phyloP scores from a whole-genome alignment of 2,113 vertebrate genomes.

The Hippoglossus stenolepis region DNA sequence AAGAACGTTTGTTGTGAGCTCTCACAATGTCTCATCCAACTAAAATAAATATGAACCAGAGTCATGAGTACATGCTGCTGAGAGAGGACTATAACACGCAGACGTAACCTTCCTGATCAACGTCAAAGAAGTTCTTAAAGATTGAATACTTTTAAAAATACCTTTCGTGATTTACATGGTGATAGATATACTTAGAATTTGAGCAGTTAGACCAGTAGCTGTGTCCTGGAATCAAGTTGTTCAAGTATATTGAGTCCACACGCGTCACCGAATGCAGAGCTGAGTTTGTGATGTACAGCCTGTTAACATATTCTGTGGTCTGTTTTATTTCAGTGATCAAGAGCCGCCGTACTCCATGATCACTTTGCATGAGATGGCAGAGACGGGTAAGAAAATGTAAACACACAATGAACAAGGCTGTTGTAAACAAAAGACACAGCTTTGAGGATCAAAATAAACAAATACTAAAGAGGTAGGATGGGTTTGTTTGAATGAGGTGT shows the following conservation, averaged over 20 bases:
- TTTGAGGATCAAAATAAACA: background rate
- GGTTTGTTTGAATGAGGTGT: background rate
- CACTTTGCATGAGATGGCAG: slow-evolving; percentile 99
- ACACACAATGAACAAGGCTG: background rate
- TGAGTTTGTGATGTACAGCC: background rate
- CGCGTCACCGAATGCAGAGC: background rate
- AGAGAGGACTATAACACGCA: too few species aligned
- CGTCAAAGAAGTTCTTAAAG: too few species aligned
- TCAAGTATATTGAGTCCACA: background rate
- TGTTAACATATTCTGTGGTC: background rate
- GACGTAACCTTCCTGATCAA: too few species aligned
- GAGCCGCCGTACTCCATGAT: slow-evolving; percentile 99
- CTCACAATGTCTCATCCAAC: too few species aligned
- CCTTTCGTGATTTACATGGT: background rate
- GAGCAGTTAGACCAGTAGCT: background rate
- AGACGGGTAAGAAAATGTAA: slow-evolving; percentile 89
- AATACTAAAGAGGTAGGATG: background rate
- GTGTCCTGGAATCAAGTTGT: background rate
- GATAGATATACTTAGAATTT: background rate
- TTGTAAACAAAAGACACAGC: background rate
- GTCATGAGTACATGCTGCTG: too few species aligned
- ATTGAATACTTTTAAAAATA: background rate
- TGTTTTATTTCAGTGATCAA: slow-evolving; percentile 93
- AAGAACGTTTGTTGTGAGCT: too few species aligned
- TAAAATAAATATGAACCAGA: too few species aligned